Conservation (phyloP, 2,113 vertebrate species). For the Phrynosoma blainvillii region DNA sequence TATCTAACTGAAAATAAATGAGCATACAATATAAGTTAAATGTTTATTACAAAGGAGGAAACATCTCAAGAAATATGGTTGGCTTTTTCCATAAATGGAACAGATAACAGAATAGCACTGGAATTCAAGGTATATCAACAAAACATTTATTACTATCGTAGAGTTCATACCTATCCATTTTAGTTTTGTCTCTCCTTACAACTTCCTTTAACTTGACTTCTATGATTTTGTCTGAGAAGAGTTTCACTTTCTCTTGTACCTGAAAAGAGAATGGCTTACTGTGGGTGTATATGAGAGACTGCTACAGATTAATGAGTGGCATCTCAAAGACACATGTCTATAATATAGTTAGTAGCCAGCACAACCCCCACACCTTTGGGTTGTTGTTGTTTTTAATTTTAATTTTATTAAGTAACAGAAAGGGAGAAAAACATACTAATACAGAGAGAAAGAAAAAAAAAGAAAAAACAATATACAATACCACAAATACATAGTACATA, state of each 20-base stretch:
- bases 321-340: background rate
- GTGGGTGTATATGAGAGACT: rapidly evolving
- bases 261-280: conserved; percentile 38
- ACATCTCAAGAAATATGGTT: background rate
- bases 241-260: conserved; percentile 74
- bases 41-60: too few species aligned
- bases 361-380: too few species aligned
- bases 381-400: too few species aligned
- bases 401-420: too few species aligned
- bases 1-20: background rate
- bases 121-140: background rate
- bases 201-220: conserved; percentile 60
- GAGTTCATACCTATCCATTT: conserved; percentile 44
- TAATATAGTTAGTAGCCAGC: too few species aligned
- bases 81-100: background rate
- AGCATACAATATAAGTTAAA: background rate
- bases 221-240: conserved; percentile 43
- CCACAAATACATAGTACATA: too few species aligned
- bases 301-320: background rate
- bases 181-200: background rate
- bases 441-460: too few species aligned
- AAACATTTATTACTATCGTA: background rate
- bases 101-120: background rate
- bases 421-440: too few species aligned
- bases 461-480: too few species aligned